Evolutionary conservation across 1,140 invertebrate genomes (phyloP).

Genomic region (Neodiprion lecontei): DNA sequence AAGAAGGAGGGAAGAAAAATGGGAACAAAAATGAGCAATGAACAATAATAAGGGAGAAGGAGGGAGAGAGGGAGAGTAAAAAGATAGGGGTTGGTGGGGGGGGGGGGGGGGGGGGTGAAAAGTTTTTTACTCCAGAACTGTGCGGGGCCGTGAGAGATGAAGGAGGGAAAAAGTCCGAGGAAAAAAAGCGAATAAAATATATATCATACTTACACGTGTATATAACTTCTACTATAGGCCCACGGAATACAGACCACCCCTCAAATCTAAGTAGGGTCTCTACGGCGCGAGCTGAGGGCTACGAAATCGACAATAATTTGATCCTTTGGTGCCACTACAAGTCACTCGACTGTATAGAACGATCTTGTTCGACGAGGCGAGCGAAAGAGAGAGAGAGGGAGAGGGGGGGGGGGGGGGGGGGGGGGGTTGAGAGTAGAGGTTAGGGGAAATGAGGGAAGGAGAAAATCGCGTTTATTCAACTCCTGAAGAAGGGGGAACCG

Average conservation of each 20-base stretch:
- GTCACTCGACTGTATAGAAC: background rate
- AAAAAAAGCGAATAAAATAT: background rate
- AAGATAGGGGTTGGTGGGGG: background rate
- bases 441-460: too few relatives aligned
- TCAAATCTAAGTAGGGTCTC: background rate
- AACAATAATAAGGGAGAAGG: slow-evolving; percentile 8
- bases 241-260: background rate
- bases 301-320: background rate
- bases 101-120: background rate
- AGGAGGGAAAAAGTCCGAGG: background rate
- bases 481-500: too few relatives aligned
- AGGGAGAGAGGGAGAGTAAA: background rate
- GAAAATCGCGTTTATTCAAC: too few relatives aligned
- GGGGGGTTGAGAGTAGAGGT: too few relatives aligned
- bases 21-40: slow-evolving; percentile 4
- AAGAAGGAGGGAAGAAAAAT: slow-evolving; percentile 5
- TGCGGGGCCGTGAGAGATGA: slow-evolving; percentile 1
- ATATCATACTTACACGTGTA: too few relatives aligned
- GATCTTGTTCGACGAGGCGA: slow-evolving; percentile 2
- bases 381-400: slow-evolving; percentile 14
- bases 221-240: background rate
- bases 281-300: background rate
- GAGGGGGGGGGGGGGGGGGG: background rate
- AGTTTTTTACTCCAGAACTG: too few relatives aligned
- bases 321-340: slow-evolving; percentile 21